These are phyloP conservation scores for Lasioglossum zephyrum DNA, from an alignment of 2,888 invertebrate species.

Conservation along the genomic window DNA sequence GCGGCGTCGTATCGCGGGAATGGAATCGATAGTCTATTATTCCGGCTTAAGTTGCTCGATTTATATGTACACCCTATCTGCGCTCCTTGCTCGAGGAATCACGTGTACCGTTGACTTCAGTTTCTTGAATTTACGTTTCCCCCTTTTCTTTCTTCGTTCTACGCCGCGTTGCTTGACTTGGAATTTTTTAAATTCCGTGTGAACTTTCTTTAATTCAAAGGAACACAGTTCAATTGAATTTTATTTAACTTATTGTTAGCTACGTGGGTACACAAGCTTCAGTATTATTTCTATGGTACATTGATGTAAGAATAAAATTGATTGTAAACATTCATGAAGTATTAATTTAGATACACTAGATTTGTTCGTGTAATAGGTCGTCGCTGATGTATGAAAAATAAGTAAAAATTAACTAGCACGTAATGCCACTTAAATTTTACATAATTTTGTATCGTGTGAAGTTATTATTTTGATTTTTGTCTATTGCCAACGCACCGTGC, in stretches of 20 bases:
- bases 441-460: not conserved
- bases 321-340: not conserved
- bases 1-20: conserved; percentile 53
- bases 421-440: not conserved
- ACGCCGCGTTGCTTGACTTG: not conserved
- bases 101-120: conserved; percentile 53
- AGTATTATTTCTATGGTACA: not conserved
- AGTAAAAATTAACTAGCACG: not conserved
- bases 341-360: not conserved
- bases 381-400: no score
- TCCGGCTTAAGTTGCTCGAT: conserved; percentile 77
- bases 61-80: conserved; percentile 76
- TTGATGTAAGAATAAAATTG: not conserved
- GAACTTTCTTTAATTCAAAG: not conserved
- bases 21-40: conserved; percentile 81
- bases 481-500: not conserved
- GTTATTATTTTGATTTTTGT: not conserved
- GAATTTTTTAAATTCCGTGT: not conserved
- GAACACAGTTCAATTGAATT: not conserved
- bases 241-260: no score
- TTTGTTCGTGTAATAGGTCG: no score
- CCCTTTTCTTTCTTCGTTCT: not conserved
- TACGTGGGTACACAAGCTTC: not conserved
- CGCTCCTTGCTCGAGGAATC: conserved; percentile 54
- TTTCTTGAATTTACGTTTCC: conserved; percentile 49